These are phyloP conservation scores for Lamprotornis superbus DNA, from an alignment of 2,113 vertebrate genomes.

Conservation along the genomic window DNA sequence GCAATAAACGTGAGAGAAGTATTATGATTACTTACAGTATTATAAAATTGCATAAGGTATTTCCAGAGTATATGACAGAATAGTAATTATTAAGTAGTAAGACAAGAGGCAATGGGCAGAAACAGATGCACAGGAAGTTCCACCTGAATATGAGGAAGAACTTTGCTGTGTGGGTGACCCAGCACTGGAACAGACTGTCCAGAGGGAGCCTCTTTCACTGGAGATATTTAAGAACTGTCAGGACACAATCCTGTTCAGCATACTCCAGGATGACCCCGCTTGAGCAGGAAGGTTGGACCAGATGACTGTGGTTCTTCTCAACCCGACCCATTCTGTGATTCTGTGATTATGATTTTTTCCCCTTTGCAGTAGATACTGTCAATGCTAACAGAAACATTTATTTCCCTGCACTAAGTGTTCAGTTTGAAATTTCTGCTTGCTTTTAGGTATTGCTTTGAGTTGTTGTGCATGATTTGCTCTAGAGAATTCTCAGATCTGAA, in stretches of 20 bases:
- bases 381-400: neutral
- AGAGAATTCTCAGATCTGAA: neutral
- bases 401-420: neutral
- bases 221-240: neutral
- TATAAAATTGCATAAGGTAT: neutral
- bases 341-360: neutral
- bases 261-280: neutral
- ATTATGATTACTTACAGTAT: neutral
- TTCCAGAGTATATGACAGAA: neutral
- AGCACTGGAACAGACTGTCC: neutral
- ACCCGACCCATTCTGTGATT: neutral
- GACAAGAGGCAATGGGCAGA: neutral
- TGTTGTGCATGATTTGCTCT: neutral
- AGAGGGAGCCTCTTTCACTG: neutral
- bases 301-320: neutral
- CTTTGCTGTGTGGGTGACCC: fast-evolving
- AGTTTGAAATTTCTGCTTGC: neutral
- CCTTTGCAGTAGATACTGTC: neutral
- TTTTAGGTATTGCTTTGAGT: neutral
- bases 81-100: neutral
- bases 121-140: neutral
- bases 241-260: neutral
- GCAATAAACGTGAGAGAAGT: neutral
- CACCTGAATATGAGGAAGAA: neutral
- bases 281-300: neutral